Percentiles rank a stretch among this genome's conserved stretches.
Evolutionary conservation across 2,888 invertebrate species (phyloP).

Genomic region (Campoplex nolae): DNA sequence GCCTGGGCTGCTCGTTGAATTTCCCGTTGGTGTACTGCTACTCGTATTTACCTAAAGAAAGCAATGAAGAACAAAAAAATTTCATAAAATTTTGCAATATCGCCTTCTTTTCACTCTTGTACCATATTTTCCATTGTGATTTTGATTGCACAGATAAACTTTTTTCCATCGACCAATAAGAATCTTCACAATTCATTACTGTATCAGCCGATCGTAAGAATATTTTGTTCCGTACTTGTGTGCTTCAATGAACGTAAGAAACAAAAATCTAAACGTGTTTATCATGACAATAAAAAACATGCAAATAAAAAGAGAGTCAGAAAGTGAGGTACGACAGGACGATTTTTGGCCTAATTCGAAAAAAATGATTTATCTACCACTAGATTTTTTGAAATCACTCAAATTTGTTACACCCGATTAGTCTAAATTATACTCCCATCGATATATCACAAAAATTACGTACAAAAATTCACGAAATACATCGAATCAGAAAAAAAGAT

Average conservation of each 20-base stretch:
- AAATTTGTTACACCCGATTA: background rate
- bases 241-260: background rate
- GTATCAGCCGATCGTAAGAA: background rate
- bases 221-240: background rate
- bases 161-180: background rate
- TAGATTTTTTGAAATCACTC: background rate
- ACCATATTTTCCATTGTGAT: background rate
- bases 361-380: too few species aligned
- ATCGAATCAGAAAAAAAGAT: background rate
- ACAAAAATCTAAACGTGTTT: background rate
- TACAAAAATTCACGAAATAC: background rate
- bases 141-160: background rate
- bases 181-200: background rate
- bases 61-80: conserved; percentile 18
- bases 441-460: background rate
- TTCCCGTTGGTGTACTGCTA: conserved; percentile 71
- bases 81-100: background rate
- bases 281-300: background rate
- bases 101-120: background rate
- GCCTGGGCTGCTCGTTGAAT: conserved; percentile 71
- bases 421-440: background rate
- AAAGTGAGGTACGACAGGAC: conserved; percentile 71
- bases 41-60: conserved; percentile 73
- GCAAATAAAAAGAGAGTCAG: conserved; percentile 65
- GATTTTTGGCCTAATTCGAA: background rate